Evolutionary conservation across 2,797 vertebrate genomes (phyloP).

Genomic region (Cheirogaleus major): DNA sequence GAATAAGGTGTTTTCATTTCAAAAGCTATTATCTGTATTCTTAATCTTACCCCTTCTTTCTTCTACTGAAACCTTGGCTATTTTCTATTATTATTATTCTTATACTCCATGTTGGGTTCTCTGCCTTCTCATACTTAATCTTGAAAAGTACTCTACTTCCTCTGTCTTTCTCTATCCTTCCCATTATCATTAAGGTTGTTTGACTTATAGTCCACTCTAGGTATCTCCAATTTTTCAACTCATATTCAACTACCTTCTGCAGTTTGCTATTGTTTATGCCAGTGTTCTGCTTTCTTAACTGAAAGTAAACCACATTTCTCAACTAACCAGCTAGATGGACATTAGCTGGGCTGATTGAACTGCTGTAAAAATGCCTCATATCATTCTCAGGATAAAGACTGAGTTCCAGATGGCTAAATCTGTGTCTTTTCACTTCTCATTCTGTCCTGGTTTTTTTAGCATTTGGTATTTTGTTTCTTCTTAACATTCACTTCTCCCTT

Average conservation of each 20-base stretch:
- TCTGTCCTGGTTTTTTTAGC: not conserved
- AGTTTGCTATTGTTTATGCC: constrained; percentile 14
- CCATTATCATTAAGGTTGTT: not conserved
- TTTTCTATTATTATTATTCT: not conserved
- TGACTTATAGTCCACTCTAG: not conserved
- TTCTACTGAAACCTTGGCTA: not conserved
- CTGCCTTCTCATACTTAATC: not conserved
- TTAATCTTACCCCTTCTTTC: not conserved
- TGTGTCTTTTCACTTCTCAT: constrained; percentile 14
- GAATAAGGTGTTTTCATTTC: not conserved
- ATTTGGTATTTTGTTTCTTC: not conserved
- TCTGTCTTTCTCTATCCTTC: not conserved
- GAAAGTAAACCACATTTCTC: constrained; percentile 3
- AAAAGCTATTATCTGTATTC: not conserved
- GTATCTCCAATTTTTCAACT: not conserved
- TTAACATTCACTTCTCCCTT: not conserved
- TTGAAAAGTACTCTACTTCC: not conserved
- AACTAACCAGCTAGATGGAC: not conserved
- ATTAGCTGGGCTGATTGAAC: not conserved
- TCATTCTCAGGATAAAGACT: not conserved
- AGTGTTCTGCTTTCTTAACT: not conserved
- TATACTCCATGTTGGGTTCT: not conserved
- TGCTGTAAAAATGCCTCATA: not conserved
- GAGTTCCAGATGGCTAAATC: not conserved
- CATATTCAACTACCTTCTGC: not conserved